A percentile compares a stretch with the other conserved stretches of the same genome.
These are phyloP conservation scores for Drosophila takahashii DNA, from an alignment of 1,140 invertebrate species.

Conservation along the genomic window DNA sequence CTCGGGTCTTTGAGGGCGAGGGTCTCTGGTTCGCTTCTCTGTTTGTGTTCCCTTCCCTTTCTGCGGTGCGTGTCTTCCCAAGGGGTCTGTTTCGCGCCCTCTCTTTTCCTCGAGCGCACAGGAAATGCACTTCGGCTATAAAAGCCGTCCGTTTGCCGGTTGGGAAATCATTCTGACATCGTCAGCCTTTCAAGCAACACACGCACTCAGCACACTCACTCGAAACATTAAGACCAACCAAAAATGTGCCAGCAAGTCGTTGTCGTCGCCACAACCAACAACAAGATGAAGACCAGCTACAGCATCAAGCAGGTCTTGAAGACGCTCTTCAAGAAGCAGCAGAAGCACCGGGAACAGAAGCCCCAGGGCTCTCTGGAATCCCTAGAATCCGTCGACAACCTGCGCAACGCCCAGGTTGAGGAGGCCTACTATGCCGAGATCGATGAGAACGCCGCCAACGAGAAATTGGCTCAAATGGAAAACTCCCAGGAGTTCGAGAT, in stretches of 20 bases:
- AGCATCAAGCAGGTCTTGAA: constrained; percentile 86
- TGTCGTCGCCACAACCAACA: constrained; percentile 54
- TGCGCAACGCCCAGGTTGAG: constrained; percentile 77
- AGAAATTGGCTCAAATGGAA: constrained; percentile 86
- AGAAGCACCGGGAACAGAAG: constrained; percentile 61
- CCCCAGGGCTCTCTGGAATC: constrained; percentile 70
- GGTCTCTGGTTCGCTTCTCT: constrained; percentile 22
- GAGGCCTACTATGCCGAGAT: constrained; percentile 85
- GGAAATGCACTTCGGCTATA: constrained; percentile 84
- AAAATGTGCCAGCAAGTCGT: constrained; percentile 82
- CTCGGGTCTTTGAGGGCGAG: constrained; percentile 62
- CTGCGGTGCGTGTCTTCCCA: constrained; percentile 51
- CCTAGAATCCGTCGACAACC: constrained; percentile 77
- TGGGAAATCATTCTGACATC: constrained; percentile 83
- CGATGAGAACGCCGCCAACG: constrained; percentile 88
- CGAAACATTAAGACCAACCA: constrained; percentile 23
- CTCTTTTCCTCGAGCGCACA: constrained; percentile 55
- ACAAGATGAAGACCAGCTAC: constrained; percentile 84
- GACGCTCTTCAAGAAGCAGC: constrained; percentile 82
- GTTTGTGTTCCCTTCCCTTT: constrained; percentile 11
- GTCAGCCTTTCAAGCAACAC: constrained; percentile 76
- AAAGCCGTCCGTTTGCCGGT: constrained; percentile 66
- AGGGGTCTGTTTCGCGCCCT: constrained; percentile 54
- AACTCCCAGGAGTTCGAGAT: constrained; percentile 85
- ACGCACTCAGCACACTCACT: constrained; percentile 14